A percentile compares a stretch with the other conserved stretches of the same genome.
These are phyloP conservation scores for Trissonchulus latispiculum DNA, from an alignment of 2,888 invertebrate genomes.

Conservation along the genomic window DNA sequence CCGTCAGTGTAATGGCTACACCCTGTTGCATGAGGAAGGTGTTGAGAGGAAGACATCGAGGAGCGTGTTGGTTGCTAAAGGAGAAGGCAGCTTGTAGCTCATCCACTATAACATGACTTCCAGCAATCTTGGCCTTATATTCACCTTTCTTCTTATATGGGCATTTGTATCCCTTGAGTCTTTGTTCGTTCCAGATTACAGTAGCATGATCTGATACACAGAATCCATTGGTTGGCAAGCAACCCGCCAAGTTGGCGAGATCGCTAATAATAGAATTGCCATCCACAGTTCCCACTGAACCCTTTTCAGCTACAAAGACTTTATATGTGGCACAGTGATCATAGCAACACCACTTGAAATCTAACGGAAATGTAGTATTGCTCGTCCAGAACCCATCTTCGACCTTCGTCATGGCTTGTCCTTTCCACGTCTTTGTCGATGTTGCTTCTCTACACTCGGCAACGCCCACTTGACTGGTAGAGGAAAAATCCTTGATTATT, in stretches of 20 bases:
- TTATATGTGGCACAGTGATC: background rate
- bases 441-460: background rate
- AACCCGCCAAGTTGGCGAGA: background rate
- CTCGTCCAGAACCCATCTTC: background rate
- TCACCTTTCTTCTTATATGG: background rate
- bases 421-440: background rate
- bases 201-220: background rate
- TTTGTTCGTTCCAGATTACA: background rate
- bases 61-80: background rate
- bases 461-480: background rate
- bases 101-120: background rate
- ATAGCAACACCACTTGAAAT: background rate
- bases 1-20: background rate
- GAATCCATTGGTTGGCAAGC: background rate
- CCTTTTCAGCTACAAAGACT: background rate
- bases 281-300: background rate
- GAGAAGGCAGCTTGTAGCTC: background rate
- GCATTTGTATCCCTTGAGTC: background rate
- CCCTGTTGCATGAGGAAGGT: background rate
- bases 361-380: background rate
- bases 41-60: background rate
- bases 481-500: background rate
- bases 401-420: background rate
- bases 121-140: background rate
- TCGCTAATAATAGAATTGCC: background rate